Evolutionary conservation across 2,113 vertebrate genomes (phyloP), one percentile per base, ranked within the genome.

Genomic region (Sturnira hondurensis): DNA sequence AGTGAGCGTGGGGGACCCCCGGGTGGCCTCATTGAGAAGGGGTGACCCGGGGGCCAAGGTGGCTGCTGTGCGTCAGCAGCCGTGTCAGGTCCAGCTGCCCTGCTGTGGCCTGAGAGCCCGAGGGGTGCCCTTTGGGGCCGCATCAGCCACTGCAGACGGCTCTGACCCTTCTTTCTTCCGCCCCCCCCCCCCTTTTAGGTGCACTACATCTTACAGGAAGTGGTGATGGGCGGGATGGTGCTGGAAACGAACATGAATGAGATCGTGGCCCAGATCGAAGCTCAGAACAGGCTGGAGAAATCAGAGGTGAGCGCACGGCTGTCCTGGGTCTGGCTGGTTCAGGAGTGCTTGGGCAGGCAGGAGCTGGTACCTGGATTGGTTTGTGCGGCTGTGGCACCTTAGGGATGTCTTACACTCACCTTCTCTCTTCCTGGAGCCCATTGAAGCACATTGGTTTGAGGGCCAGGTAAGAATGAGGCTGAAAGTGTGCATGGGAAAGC

Each of bases 161-260:
- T 58, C 91, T 91, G 41, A 83, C 31, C 56, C 45, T 45, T 33
- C 24, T 52, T 16, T 0, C n/a, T 36, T 89, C 33, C 63, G 41
- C 14, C 77, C 24, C 41, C 24, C 31, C 78, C 14, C 77, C 24
- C 41, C 24, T 26, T 82, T 14, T 2, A 98, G 97, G 97, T 98
- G 0, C 97, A 98, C 86, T 97, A 97, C 71, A 99, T 99, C 97
- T 96, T 99, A 80, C 99, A 99, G 97, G 99, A 99, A 98, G 99
- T 99, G 98, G 99, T 99, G 94, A 99, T 99, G 96, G 99, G 99
- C 0, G 99, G 99, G 2, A 99, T 99, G 99, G 99, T 99, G 63
- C 96, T 99, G 97, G 99, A 99, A 98, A 99, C 99, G 90, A 99
- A 99, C 97, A 99, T 99, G 99, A 99, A 99, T 28, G 99, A 99